These are phyloP conservation scores for Hippocampus abdominalis DNA, from an alignment of 2,113 vertebrate species.

Conservation along the genomic window DNA sequence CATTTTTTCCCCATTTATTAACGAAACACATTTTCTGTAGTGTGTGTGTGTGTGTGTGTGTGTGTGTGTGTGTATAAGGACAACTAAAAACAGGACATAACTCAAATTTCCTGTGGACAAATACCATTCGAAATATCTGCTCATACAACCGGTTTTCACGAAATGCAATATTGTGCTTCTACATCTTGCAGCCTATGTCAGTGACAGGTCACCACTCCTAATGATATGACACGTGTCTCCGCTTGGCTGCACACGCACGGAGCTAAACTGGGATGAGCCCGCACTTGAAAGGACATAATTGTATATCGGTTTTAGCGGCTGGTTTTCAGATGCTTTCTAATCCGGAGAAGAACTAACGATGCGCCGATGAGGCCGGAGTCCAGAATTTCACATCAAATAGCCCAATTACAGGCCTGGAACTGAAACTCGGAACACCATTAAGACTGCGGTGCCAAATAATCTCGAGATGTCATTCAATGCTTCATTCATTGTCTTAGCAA, in stretches of 20 bases:
- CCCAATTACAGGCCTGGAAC: neutral
- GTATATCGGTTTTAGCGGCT: constrained; percentile 16
- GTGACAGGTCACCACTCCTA: constrained; percentile 19
- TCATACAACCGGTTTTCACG: no score
- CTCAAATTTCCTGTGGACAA: no score
- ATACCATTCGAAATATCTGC: no score
- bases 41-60: no score
- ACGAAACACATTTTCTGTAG: no score
- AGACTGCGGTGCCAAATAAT: neutral
- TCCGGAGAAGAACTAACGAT: constrained; percentile 21
- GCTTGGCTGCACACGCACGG: neutral
- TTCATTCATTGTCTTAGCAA: neutral
- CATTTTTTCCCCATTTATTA: no score
- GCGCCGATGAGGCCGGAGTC: neutral
- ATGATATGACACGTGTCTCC: constrained; percentile 37
- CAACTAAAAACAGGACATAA: no score
- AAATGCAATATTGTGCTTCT: neutral
- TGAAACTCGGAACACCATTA: fast-evolving
- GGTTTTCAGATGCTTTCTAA: constrained; percentile 36
- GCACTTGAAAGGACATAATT: constrained; percentile 45
- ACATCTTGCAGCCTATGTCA: neutral
- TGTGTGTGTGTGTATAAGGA: no score
- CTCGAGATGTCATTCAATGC: neutral
- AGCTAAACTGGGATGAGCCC: constrained; percentile 51
- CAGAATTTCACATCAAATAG: neutral